A percentile compares a stretch with the other conserved stretches of the same genome.
phyloP scores from a whole-genome alignment of 2,797 vertebrate species.

The Petrocephalus schoutedeni region DNA sequence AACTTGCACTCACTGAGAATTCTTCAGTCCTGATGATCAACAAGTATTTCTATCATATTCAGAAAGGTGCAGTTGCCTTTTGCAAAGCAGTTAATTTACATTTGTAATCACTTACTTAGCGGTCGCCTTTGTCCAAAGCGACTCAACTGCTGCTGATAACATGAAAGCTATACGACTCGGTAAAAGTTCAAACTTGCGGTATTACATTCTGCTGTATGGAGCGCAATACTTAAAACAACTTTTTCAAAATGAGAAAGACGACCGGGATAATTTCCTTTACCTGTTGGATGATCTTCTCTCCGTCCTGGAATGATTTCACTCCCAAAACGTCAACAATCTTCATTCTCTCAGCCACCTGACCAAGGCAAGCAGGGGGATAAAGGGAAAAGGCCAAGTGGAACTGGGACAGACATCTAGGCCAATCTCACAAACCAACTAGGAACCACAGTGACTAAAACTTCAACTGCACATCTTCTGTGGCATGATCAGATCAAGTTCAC shows the following conservation, averaged over 20 bases:
- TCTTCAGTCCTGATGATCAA: background rate
- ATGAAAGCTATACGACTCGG: background rate
- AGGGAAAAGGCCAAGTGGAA: background rate
- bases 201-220: background rate
- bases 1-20: background rate
- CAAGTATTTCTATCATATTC: background rate
- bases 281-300: constrained; percentile 85
- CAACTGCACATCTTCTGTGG: background rate
- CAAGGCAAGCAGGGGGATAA: background rate
- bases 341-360: constrained; percentile 83
- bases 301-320: constrained; percentile 78
- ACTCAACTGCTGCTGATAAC: background rate
- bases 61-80: background rate
- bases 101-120: background rate
- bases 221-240: background rate
- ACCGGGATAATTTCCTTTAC: constrained; percentile 34
- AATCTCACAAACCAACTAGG: background rate
- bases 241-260: background rate
- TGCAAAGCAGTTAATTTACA: background rate
- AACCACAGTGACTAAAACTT: background rate
- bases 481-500: background rate
- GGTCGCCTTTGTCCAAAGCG: background rate
- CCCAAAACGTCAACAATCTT: constrained; percentile 97
- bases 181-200: background rate
- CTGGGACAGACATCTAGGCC: background rate